Conservation (phyloP, 92 coral and sea anemone species). For the Paragorgia papillata region DNA sequence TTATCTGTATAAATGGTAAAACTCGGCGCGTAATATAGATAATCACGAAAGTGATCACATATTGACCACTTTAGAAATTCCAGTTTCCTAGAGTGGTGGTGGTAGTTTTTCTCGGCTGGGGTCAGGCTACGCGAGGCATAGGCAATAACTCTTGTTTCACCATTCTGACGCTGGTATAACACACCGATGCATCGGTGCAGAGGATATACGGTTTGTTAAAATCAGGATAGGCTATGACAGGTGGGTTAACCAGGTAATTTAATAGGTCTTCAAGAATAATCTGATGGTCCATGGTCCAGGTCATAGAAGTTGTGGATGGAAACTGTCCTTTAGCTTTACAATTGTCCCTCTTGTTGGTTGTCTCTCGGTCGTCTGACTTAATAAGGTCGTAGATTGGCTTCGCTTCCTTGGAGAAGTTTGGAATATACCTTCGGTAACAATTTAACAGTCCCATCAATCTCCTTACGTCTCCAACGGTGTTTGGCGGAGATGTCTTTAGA, state of each 20-base stretch:
- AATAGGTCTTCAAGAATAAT: slow-evolving; percentile 33
- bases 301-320: slow-evolving; percentile 53
- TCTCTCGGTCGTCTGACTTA: background rate
- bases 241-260: slow-evolving; percentile 11
- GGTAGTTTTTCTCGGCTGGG: slow-evolving; percentile 53
- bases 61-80: slow-evolving; percentile 47
- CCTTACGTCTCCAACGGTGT: slow-evolving; percentile 57
- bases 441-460: slow-evolving; percentile 62
- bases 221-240: slow-evolving; percentile 33
- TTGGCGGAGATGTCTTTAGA: slow-evolving; percentile 52
- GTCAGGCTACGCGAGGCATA: slow-evolving; percentile 56
- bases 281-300: slow-evolving; percentile 59
- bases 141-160: slow-evolving; percentile 35
- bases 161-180: slow-evolving; percentile 20
- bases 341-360: background rate
- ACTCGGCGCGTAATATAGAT: slow-evolving; percentile 27
- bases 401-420: slow-evolving; percentile 48
- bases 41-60: slow-evolving; percentile 52
- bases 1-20: slow-evolving; percentile 40
- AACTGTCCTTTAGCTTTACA: slow-evolving; percentile 45
- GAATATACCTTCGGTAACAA: slow-evolving; percentile 58
- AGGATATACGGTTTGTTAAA: slow-evolving; percentile 22
- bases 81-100: slow-evolving; percentile 51
- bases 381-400: slow-evolving; percentile 59
- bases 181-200: slow-evolving; percentile 29